Evolutionary conservation across 2,113 vertebrate genomes (phyloP).

Genomic region (Ctenodactylus gundi): DNA sequence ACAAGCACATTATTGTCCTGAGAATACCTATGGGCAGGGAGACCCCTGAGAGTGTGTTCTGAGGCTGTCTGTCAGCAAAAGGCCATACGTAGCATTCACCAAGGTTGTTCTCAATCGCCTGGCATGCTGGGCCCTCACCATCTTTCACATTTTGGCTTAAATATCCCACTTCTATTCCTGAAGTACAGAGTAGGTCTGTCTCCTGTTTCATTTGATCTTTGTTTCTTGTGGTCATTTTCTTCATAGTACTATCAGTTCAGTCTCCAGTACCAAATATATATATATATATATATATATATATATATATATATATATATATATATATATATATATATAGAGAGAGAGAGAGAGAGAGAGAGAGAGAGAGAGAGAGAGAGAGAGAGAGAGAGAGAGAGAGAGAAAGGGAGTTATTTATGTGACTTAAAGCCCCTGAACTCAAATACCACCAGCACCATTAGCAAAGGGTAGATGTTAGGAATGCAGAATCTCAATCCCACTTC

Average conservation of each 20-base stretch:
- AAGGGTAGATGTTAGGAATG: background rate
- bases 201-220: background rate
- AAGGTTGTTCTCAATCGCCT: background rate
- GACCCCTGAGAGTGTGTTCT: background rate
- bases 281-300: too few species aligned
- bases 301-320: too few species aligned
- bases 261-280: too few species aligned
- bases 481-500: background rate
- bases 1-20: background rate
- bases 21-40: background rate
- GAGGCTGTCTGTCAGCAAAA: background rate
- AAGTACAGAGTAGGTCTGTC: background rate
- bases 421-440: background rate
- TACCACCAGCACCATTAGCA: background rate
- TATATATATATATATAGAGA: too few species aligned
- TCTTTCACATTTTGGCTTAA: background rate
- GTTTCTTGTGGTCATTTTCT: background rate
- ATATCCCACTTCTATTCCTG: background rate
- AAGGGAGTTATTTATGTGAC: background rate
- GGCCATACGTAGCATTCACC: background rate
- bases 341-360: too few species aligned
- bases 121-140: background rate
- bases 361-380: too few species aligned
- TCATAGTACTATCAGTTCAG: background rate
- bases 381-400: too few species aligned